Conservation (phyloP, 2,113 vertebrate genomes). For the Siniperca chuatsi region DNA sequence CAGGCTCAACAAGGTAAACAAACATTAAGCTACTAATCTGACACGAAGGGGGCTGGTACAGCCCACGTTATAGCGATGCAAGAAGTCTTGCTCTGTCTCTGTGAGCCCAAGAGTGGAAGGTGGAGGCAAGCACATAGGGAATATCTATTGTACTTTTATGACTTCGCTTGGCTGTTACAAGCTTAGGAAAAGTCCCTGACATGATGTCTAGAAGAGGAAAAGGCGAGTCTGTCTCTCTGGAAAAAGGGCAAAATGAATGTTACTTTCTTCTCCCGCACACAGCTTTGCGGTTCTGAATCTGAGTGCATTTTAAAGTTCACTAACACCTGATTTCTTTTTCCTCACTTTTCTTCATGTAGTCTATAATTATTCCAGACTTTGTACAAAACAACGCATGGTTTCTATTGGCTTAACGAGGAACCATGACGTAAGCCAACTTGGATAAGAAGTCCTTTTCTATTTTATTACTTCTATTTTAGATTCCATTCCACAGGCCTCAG, state of each 20-base stretch:
- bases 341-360: not conserved
- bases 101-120: constrained; percentile 30
- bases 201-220: not conserved
- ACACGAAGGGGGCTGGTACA: constrained; percentile 9
- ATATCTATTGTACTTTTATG: constrained; percentile 67
- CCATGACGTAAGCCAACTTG: not conserved
- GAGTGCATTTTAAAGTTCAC: too few species aligned
- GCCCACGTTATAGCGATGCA: constrained; percentile 55
- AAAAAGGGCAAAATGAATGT: not conserved
- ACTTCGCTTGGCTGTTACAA: not conserved
- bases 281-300: not conserved
- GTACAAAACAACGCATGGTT: not conserved
- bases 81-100: constrained; percentile 44
- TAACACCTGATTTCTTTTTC: not conserved
- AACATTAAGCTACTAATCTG: too few species aligned
- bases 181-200: constrained; percentile 1
- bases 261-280: not conserved
- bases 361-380: not conserved
- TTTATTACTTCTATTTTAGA: too few species aligned
- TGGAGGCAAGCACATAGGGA: constrained; percentile 14
- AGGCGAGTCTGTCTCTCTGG: not conserved
- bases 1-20: too few species aligned
- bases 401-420: too few species aligned
- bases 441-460: not conserved
- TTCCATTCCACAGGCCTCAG: not conserved